Conservation (phyloP, 2,888 invertebrate genomes). For the Sycophila texana region DNA sequence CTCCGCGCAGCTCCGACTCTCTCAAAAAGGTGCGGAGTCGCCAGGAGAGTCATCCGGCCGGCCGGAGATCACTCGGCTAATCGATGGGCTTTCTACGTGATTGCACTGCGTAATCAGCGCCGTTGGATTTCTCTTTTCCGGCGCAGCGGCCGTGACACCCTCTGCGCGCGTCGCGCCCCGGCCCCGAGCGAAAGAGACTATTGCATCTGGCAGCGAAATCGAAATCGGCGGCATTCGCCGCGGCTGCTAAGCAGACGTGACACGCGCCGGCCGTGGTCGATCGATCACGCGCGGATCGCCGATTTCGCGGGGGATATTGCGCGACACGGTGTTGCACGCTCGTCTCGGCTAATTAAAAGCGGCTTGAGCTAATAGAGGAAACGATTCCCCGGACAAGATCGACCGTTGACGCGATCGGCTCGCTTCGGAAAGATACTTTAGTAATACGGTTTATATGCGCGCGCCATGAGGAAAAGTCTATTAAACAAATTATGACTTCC, state of each 20-base stretch:
- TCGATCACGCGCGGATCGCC: constrained; percentile 9
- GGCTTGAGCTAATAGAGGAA: no score
- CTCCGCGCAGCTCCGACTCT: background rate
- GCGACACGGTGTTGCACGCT: background rate
- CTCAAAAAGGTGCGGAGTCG: background rate
- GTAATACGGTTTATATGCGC: no score
- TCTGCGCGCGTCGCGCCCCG: background rate
- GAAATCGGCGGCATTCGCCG: constrained; percentile 9
- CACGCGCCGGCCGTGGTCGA: background rate
- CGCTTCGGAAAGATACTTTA: background rate
- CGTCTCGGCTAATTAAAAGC: background rate
- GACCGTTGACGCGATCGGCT: no score
- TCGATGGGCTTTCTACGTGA: constrained; percentile 46
- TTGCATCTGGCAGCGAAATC: constrained; percentile 25
- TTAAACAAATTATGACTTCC: no score
- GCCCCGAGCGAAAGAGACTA: background rate
- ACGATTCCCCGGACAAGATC: no score
- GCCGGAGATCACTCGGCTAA: constrained; percentile 34
- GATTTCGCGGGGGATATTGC: constrained; percentile 12
- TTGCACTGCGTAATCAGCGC: constrained; percentile 21
- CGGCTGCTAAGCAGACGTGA: constrained; percentile 22
- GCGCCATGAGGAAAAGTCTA: no score
- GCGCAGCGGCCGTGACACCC: constrained; percentile 5
- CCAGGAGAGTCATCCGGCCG: background rate
- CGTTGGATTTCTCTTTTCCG: constrained; percentile 31